phyloP scores from a whole-genome alignment of 2,113 vertebrate genomes.

The Eonycteris spelaea region DNA sequence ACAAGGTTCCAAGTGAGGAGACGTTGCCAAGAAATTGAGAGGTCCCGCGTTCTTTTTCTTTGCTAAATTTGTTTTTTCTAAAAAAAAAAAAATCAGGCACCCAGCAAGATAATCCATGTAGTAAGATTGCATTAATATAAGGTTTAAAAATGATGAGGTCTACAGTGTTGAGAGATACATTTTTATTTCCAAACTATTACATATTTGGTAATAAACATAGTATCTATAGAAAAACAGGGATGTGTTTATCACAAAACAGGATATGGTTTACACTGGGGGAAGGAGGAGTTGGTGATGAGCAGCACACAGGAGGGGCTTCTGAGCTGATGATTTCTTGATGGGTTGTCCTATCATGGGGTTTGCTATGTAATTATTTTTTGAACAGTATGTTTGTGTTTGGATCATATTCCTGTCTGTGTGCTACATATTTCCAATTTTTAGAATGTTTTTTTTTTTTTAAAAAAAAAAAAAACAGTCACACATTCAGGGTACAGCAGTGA shows the following conservation, averaged over 20 bases:
- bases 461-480: not conserved
- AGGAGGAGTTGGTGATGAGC: not conserved
- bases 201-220: not conserved
- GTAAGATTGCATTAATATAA: not conserved
- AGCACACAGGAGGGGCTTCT: not conserved
- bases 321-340: not conserved
- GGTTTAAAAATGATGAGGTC: not conserved
- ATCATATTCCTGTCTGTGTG: not conserved
- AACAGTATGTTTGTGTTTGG: not conserved
- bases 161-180: not conserved
- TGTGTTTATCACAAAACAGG: not conserved
- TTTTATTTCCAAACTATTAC: not conserved
- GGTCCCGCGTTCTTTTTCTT: not conserved
- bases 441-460: not conserved
- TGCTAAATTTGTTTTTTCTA: not conserved
- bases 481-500: not conserved
- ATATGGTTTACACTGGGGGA: not conserved
- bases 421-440: not conserved
- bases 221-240: not conserved
- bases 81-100: not conserved
- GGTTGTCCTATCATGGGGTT: not conserved
- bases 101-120: not conserved
- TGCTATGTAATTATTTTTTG: not conserved
- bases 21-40: not conserved
- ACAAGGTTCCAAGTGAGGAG: not conserved